Evolutionary conservation across 2,888 invertebrate species (phyloP), one percentile per base, ranked within the genome.

Genomic region (Acholoe squamosa): DNA sequence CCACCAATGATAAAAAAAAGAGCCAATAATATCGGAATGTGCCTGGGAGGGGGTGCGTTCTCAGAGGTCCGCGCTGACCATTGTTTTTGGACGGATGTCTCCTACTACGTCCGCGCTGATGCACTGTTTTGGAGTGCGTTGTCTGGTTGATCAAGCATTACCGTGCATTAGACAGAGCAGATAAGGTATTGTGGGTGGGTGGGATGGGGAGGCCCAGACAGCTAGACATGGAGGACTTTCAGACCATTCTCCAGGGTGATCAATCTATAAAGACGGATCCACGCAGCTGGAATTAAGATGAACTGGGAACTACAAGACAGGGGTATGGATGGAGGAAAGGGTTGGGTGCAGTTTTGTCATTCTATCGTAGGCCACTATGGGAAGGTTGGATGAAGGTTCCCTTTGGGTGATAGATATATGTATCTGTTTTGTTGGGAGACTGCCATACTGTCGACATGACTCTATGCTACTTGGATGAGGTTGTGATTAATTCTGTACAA

Each of bases 1-100:
- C n/a, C n/a, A n/a, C 61, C 19, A 19, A 43, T 43, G 43, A 43
- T 43, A 43, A 43, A 43, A 43, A 61, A 61, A 61, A 61, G 14
- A 22, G n/a, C 61, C 61, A n/a, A n/a, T 19, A 61, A 61, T 61
- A 61, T 61, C 61, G 61, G 61, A 61, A 61, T 61, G 61, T 61
- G 61, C 22, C 22, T 43, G 61, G 61, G 61, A n/a, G 61, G 61
- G 61, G 61, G 61, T 61, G 61, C 25, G 5, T 61, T n/a, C 61
- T n/a, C 19, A 10, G n/a, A n/a, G 61, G 61, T 61, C 19, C 10
- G 61, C 22, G n/a, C 19, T n/a, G 19, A 43, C 43, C 43, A 10
- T 43, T 43, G 43, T 43, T 43, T 7, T 43, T 43, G 43, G 43
- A 43, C 43, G 61, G 61, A 1, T 61, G 61, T 22, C 25, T 61